Base-by-base conservation (phyloP, 2,113 vertebrate genomes). In the Zosterops pallidus region DNA sequence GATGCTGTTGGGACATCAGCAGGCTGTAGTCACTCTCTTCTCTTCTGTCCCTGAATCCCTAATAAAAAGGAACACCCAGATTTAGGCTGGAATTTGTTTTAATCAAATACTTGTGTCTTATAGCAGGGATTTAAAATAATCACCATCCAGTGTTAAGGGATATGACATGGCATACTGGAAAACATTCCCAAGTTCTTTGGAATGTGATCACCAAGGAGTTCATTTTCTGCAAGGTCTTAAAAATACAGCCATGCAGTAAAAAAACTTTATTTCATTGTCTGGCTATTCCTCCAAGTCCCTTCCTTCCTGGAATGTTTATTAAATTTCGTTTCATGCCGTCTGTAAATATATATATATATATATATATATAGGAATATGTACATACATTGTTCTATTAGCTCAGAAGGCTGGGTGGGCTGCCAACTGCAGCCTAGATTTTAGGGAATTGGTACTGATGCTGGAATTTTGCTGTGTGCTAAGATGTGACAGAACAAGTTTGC, bases 281-380 rank as follows among this genome's bases (percentile, higher is more conserved):
- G 84, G 83, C 50, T 94, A 57, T 81, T 91, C 55, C 3, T 12
- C 41, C 70, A 95, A 95, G 90, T 80, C 83, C 92, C 68, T 95
- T 95, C 71, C 74, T 95, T 96, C 74, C 94, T 92, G 92, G 76
- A 96, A 95, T 83, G 62, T 94, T 94, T 95, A 96, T 97, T 96
- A 90, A 85, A 90, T 86, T 53, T 37, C 35, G 33, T 94, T 97
- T 41, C 41, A 84, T 92, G 79, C 0, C 1, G 44, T 81, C 86
- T 84, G 80, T 91, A 82, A 67, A 65, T 83, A 55, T 12, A 33
- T 24, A 69, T 80, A 63, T 12, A 70, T 23, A 69, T 52, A 59
- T 23, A 69, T 52, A 59, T 14, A 71, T 19, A 50, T n/a, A 70
- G 23, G 19, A 35, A 55, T 46, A 70, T 70, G 46, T 6, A 42